Base-by-base conservation (phyloP, 1,140 invertebrate genomes). In the Calliopsis andreniformis region DNA sequence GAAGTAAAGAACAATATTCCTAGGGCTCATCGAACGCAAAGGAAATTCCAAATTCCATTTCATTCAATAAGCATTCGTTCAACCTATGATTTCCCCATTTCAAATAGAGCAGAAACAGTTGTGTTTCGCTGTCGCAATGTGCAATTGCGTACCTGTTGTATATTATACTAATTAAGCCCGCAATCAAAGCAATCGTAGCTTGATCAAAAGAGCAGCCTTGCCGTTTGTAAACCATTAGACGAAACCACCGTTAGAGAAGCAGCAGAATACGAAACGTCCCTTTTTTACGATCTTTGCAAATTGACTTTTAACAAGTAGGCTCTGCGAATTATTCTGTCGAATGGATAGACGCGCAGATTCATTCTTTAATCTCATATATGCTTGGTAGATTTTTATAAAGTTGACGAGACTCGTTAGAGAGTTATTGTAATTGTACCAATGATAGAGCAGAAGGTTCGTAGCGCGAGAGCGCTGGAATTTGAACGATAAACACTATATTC, bases 111-210 rank as follows among this genome's bases (percentile, higher is more conserved):
- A n/a, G n/a, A n/a, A n/a, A n/a, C n/a, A n/a, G n/a, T n/a, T n/a
- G n/a, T n/a, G n/a, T n/a, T n/a, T n/a, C n/a, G n/a, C n/a, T n/a
- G 30, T 58, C 14, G 25, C 35, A 42, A 55, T 20, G 14, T 51
- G 14, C 39, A 23, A 47, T 75, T 73, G 81, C 51, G 81, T 83
- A 83, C 81, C 81, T 83, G 81, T 82, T 69, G 76, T 79, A 49
- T 45, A 49, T 45, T 20, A 39, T 76, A 58, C 30, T 45, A 71
- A 25, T 53, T 83, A 83, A 83, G 80, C 55, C 30, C 35, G 42
- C 59, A 82, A 83, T 83, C 70, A 83, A 83, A 83, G 64, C 53
- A 69, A 78, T 43, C 55, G 53, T 20, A 23, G 47, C 61, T 66
- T 68, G 64, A 76, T 59, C 71, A 53, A 53, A 20, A 80, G 80